These are phyloP conservation scores for Thalassaphorura encarpata DNA, from an alignment of 1,140 invertebrate genomes.

Conservation along the genomic window DNA sequence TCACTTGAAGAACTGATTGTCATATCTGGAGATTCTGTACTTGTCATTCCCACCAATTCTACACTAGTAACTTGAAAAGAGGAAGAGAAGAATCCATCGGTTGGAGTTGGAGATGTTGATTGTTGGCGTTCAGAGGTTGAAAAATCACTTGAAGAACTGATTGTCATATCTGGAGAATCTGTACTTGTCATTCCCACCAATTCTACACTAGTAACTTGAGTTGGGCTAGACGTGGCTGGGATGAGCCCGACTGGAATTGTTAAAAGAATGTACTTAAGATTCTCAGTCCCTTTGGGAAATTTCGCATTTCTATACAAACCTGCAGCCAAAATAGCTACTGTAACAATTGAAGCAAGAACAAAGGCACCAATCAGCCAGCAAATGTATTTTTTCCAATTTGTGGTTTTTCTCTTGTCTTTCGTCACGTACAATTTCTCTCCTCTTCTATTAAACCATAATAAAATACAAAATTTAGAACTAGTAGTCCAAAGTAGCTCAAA, in stretches of 20 bases:
- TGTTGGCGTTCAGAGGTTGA: neutral
- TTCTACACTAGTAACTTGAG: too few relatives aligned
- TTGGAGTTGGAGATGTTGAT: too few relatives aligned
- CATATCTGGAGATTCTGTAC: too few relatives aligned
- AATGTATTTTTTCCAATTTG: constrained; percentile 48
- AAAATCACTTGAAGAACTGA: constrained; percentile 10
- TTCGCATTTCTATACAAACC: constrained; percentile 18
- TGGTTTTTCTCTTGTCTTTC: constrained; percentile 57
- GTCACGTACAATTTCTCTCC: constrained; percentile 71
- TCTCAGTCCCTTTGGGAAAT: neutral
- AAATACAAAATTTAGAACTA: too few relatives aligned
- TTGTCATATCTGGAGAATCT: too few relatives aligned
- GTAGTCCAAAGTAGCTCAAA: too few relatives aligned
- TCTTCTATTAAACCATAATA: constrained; percentile 39
- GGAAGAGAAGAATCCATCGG: constrained; percentile 1
- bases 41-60: too few relatives aligned
- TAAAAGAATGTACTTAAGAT: neutral
- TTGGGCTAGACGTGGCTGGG: constrained; percentile 17
- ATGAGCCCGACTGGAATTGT: constrained; percentile 23
- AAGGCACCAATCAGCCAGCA: constrained; percentile 53
- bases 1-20: constrained; percentile 8
- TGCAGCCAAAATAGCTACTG: constrained; percentile 56
- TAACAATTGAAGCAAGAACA: constrained; percentile 50
- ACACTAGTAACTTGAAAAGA: too few relatives aligned
- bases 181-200: too few relatives aligned